Evolutionary conservation across 1,140 invertebrate species (phyloP).

Genomic region (Teleopsis dalmanni): DNA sequence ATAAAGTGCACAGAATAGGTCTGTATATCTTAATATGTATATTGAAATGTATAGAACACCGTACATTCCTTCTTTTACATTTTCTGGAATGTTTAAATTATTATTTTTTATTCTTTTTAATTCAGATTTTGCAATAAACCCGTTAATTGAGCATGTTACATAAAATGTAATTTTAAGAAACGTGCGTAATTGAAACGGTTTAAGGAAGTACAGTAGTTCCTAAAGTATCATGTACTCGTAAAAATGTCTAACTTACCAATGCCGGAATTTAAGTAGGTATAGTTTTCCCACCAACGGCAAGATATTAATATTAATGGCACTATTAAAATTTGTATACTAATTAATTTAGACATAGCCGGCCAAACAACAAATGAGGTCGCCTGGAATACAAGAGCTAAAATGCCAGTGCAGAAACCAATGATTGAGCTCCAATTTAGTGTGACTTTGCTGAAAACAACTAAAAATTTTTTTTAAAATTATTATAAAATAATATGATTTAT

Average conservation of each 20-base stretch:
- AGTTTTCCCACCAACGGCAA: constrained; percentile 81
- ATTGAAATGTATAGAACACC: no score
- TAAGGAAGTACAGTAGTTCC: no score
- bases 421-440: constrained; percentile 28
- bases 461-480: not conserved
- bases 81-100: no score
- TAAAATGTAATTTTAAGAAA: not conserved
- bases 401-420: constrained; percentile 19
- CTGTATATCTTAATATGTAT: no score
- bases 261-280: constrained; percentile 46
- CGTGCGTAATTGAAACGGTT: no score
- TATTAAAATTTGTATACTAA: constrained; percentile 55
- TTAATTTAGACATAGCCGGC: constrained; percentile 49
- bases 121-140: no score
- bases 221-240: not conserved
- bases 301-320: constrained; percentile 63
- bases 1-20: no score
- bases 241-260: constrained; percentile 35
- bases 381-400: constrained; percentile 53
- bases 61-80: no score
- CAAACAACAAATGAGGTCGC: constrained; percentile 58
- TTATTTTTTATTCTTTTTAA: no score
- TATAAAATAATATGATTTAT: not conserved
- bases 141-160: no score
- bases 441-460: constrained; percentile 16